Base-by-base conservation (phyloP, 2,113 vertebrate genomes). In the Pholis gunnellus region DNA sequence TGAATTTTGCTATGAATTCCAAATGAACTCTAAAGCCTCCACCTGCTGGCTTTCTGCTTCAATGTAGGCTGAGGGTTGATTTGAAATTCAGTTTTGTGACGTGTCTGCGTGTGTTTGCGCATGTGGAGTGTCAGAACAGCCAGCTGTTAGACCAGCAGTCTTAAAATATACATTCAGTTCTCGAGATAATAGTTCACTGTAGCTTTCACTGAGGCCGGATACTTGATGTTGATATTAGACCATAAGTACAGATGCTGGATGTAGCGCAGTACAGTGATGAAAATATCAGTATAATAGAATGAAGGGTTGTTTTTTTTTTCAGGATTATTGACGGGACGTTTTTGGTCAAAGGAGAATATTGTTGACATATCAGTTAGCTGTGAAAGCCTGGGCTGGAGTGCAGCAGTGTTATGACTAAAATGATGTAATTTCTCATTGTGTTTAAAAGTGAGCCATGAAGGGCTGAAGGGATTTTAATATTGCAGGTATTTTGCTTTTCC, bases 151-250 rank as follows among this genome's bases (percentile, higher is more conserved):
- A 75, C 31, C 31, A 17, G 1, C 34, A 38, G 31, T 67, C 44
- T 48, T 27, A 44, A 25, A 61, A 68, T 22, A 36, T 34, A 50
- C 42, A 52, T 48, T 48, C 52, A 64, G 57, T 27, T 44, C 0
- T 7, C 7, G 13, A 25, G 78, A 38, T 5, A 5, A 36, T 29
- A 46, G 52, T 27, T 70, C 36, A 36, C 15, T 75, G 69, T 71
- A 70, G 52, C 57, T 88, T 66, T 69, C 46, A 75, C 38, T 81
- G 31, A 75, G 72, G 76, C 76, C 57, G n/a, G 6, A 38, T 27
- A 60, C 29, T 50, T 50, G 17, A 34, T 34, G 34, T 6, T 34
- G 17, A 18, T 18, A 13, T 50, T 64, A 54, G 54, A 29, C n/a
- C 11, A 14, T 54, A 9, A 59, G 22, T 25, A 31, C 34, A 54